Base-by-base conservation (phyloP, 1,140 invertebrate species). In the roundworm (Caenorhabditis elegans) region DNA sequence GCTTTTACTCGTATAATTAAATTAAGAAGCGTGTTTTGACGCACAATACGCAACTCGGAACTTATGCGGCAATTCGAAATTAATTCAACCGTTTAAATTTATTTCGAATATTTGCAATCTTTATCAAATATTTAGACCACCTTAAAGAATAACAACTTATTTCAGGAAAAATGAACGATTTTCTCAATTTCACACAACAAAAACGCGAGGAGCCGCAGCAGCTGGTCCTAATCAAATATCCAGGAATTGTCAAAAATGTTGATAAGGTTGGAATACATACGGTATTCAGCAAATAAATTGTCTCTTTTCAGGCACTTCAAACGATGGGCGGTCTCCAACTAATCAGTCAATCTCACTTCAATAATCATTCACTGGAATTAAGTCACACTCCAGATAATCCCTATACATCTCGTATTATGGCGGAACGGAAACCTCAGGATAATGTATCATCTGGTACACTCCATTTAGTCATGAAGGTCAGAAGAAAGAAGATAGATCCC, bases 231-330 rank as follows among this genome's bases (percentile, higher is more conserved):
- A 79, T 88, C 28, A 76, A 89, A 60, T 87, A 89, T 84, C 87
- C 87, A 6, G 87, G 85, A 36, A 80, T 88, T 22, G 60, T 88
- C 22, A 85, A 85, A 49, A 86, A 88, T 82, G 55, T 83, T 5
- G 85, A 89, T 19, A 82, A 83, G 34, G 87, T 88, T n/a, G n/a
- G 31, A 65, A 79, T 28, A 89, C 88, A 8, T 78, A 89, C n/a
- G 87, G 87, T 24, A 88, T 88, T 36, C 17, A 87, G 8, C 28
- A 65, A 4, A 55, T 53, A 15, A 79, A 89, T 28, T 31, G 43
- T 34, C 1, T 77, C 24, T 78, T 46, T 81, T 19, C 34, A 55
- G 51, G 60, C 60, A 2, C 60, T 46, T 5, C 53, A 80, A 48
- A 26, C 46, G 28, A 65, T 34, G 26, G 70, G 78, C n/a, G 34